Conservation (phyloP, 2,113 vertebrate genomes). For the Sturnus vulgaris region DNA sequence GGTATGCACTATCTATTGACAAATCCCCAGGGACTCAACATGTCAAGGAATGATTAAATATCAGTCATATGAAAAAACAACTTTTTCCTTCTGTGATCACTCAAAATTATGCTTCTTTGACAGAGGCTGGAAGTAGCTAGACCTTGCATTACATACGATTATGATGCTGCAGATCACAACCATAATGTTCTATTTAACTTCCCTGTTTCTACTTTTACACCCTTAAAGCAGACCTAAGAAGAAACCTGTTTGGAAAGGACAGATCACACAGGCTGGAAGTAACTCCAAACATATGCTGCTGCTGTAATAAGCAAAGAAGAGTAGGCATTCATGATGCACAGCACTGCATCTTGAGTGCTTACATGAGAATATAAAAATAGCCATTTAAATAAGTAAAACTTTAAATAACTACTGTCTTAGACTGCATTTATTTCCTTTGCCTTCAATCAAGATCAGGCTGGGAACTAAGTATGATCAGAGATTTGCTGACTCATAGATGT, state of each 20-base stretch:
- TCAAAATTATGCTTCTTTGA: neutral
- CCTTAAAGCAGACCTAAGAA: neutral
- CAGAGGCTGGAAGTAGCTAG: neutral
- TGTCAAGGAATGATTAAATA: neutral
- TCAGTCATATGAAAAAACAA: neutral
- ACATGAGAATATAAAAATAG: neutral
- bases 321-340: fast-evolving
- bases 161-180: neutral
- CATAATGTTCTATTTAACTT: neutral
- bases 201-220: neutral
- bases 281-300: neutral
- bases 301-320: neutral
- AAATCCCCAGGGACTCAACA: neutral
- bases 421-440: neutral
- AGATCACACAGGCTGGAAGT: neutral
- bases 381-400: neutral
- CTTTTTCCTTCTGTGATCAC: neutral
- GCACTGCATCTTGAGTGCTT: neutral
- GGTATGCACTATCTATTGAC: neutral
- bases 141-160: neutral
- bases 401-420: neutral
- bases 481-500: fast-evolving
- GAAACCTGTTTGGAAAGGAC: neutral
- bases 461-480: neutral
- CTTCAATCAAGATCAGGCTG: neutral